Evolutionary conservation across 2,888 invertebrate species (phyloP).

Genomic region (Cephus runcator): DNA sequence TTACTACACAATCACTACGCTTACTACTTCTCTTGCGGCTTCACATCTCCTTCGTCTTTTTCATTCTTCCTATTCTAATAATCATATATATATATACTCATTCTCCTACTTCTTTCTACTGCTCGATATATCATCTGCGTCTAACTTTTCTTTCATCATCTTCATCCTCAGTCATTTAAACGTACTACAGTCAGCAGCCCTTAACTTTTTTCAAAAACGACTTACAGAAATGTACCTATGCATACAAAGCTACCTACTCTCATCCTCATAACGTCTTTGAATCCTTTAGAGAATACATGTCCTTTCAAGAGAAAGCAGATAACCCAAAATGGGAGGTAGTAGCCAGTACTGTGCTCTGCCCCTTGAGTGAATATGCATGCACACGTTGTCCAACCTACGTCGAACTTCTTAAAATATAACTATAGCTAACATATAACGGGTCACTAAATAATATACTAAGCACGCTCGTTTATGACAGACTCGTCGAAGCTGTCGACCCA

Average conservation of each 20-base stretch:
- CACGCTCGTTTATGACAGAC: not conserved
- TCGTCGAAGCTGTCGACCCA: not conserved
- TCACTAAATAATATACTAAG: not conserved
- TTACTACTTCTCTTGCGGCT: not conserved
- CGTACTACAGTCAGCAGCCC: not conserved
- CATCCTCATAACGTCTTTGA: not conserved
- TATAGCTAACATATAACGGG: not conserved
- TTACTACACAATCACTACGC: not conserved
- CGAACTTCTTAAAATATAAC: not conserved
- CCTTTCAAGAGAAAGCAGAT: not conserved
- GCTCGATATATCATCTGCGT: not conserved
- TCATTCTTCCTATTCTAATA: not conserved
- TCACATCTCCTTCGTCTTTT: constrained; percentile 4
- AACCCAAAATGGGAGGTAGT: not conserved
- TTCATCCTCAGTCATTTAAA: not conserved
- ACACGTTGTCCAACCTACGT: not conserved
- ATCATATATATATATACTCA: not conserved
- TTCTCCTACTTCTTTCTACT: not conserved
- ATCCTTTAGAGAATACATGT: not conserved
- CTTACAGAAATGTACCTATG: not conserved
- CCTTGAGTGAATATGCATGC: not conserved
- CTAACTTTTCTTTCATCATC: not conserved
- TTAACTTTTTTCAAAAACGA: not conserved
- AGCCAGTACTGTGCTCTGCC: not conserved
- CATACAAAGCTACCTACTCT: not conserved